Evolutionary conservation across 2,113 vertebrate species (phyloP).

Genomic region (Reinhardtius hippoglossoides): DNA sequence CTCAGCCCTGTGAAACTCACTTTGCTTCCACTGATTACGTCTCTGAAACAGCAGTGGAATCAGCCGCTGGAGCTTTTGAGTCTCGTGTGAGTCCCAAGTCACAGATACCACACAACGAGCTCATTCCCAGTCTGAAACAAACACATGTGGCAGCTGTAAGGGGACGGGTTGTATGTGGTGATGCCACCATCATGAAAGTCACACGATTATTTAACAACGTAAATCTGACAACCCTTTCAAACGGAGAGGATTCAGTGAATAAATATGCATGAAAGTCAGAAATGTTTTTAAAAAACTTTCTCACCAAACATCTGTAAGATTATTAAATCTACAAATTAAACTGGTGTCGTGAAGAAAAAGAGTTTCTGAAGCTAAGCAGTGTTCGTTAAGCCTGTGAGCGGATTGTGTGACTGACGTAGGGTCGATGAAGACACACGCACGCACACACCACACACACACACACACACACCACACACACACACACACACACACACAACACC

Average conservation of each 20-base stretch:
- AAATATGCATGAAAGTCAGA: not conserved
- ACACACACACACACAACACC: no score
- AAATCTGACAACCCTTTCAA: no score
- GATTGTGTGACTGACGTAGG: not conserved
- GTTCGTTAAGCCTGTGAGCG: not conserved
- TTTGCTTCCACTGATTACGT: constrained; percentile 12
- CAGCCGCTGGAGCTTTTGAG: not conserved
- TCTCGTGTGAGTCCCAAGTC: not conserved
- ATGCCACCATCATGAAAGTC: no score
- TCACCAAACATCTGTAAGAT: not conserved
- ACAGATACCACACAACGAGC: not conserved
- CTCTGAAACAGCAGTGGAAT: not conserved
- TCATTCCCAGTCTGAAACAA: no score
- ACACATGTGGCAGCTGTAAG: no score
- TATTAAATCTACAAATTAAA: not conserved
- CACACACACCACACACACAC: no score
- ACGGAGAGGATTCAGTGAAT: not conserved
- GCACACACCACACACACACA: no score
- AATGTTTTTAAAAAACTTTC: not conserved
- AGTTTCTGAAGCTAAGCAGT: not conserved
- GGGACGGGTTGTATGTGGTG: no score
- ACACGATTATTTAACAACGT: no score
- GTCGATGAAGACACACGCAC: constrained; percentile 29
- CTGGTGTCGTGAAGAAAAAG: not conserved
- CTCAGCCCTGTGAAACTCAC: no score